These are phyloP conservation scores for Phrynocephalus vlangalii DNA, from an alignment of 2,797 vertebrate genomes.

Conservation along the genomic window DNA sequence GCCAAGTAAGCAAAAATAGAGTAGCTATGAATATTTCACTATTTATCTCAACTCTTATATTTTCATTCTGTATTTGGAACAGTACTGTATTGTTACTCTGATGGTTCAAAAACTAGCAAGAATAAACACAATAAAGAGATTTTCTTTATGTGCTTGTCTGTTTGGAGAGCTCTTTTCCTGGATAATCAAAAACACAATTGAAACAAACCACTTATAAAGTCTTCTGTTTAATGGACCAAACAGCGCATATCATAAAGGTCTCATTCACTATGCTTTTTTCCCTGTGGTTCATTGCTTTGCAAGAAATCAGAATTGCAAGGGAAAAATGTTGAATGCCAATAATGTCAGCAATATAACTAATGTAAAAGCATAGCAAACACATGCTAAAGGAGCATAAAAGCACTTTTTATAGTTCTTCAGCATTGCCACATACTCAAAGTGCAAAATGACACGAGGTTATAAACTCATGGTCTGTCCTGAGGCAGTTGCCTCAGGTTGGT, in stretches of 20 bases:
- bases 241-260: conserved; percentile 13
- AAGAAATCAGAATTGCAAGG: conserved; percentile 16
- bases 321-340: conserved; percentile 15
- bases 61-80: neutral
- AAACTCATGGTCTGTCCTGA: neutral
- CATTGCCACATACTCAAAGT: neutral
- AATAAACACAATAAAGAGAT: neutral
- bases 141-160: conserved; percentile 20
- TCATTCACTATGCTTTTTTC: neutral
- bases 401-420: conserved; percentile 16
- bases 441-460: neutral
- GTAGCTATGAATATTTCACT: conserved; percentile 17
- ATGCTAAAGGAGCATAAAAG: neutral
- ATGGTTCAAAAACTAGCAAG: neutral
- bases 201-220: neutral
- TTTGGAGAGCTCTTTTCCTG: neutral
- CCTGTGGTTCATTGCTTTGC: conserved; percentile 9
- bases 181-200: conserved; percentile 7
- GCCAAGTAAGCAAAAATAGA: conserved; percentile 19
- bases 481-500: neutral
- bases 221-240: conserved; percentile 10
- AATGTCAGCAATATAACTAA: conserved; percentile 10
- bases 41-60: neutral
- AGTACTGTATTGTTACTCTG: conserved; percentile 10
- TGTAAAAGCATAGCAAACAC: neutral